A percentile compares a stretch with the other conserved stretches of the same genome.
Conservation (phyloP, 2,113 vertebrate species). For the Synodontis membranacea region DNA sequence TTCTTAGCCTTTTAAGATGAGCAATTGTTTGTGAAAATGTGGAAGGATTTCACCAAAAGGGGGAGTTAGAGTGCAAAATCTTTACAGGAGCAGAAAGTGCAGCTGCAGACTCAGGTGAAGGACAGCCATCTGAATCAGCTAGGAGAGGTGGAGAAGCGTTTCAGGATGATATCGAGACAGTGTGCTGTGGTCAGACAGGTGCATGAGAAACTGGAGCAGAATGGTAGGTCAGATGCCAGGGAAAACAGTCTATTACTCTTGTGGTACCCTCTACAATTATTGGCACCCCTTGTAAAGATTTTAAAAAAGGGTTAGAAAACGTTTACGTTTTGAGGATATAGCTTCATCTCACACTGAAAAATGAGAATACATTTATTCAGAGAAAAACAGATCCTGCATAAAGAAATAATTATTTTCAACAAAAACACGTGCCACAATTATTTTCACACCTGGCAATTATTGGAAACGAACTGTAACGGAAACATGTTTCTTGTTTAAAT, state of each 20-base stretch:
- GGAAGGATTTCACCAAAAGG: conserved; percentile 35
- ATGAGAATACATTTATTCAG: too few species aligned
- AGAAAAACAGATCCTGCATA: too few species aligned
- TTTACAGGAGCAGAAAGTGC: conserved; percentile 85
- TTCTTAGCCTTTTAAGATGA: background rate
- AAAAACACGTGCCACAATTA: too few species aligned
- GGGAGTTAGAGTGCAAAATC: conserved; percentile 26
- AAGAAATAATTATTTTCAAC: too few species aligned
- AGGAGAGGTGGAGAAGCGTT: conserved; percentile 86
- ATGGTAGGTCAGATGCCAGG: conserved; percentile 72
- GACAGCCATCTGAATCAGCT: conserved; percentile 85
- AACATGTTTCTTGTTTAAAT: too few species aligned
- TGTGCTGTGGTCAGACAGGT: conserved; percentile 79
- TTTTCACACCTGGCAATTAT: too few species aligned
- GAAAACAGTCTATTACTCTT: background rate
- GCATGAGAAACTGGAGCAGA: conserved; percentile 83
- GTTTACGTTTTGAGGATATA: too few species aligned
- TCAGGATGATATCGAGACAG: conserved; percentile 75
- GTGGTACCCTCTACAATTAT: too few species aligned
- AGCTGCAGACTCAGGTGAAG: conserved; percentile 80
- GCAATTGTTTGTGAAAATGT: conserved; percentile 13
- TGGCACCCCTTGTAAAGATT: too few species aligned
- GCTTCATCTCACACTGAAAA: too few species aligned
- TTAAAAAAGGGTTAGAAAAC: too few species aligned
- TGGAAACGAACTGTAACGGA: too few species aligned